Evolutionary conservation across 1,140 invertebrate genomes (phyloP), one percentile per base, ranked within the genome.

Genomic region (Proctacanthus coquilletti): DNA sequence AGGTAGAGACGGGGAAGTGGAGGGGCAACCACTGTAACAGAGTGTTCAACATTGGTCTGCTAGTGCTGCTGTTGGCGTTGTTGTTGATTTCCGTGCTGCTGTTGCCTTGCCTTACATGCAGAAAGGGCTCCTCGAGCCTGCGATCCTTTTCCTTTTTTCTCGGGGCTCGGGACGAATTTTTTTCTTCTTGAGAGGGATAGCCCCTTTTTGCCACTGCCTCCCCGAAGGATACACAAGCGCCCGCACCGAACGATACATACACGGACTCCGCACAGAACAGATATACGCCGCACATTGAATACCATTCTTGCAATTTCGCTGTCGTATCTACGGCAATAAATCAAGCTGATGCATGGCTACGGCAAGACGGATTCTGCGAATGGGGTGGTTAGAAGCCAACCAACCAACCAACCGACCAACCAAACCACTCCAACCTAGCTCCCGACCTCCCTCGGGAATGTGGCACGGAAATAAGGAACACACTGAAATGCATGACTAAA

Each of bases 231-330:
- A n/a, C n/a, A 33, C 17, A 18, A 19, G 10, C n/a, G 19, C 11
- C 23, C 13, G 13, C 13, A 13, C 13, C 8, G 8, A 27, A 9
- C 13, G 8, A 27, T 27, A 27, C 23, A 27, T 13, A 27, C 13
- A 27, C 13, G 8, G 13, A 8, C 8, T 9, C 13, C 23, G 13
- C 23, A 27, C 8, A 13, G 13, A 9, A 27, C 23, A 9, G 23
- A 13, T 27, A 27, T 27, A 27, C 23, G 13, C 23, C 23, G 8
- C 8, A 27, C 17, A 35, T 35, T 13, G 34, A 14, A 38, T 25
- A 57, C 63, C 63, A 66, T 67, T 67, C 65, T 66, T 65, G 65
- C 65, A 67, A 67, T 67, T 66, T 67, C 63, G 62, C 63, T 67
- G 64, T 67, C 65, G 65, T 66, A 66, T 66, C 63, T 64, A 64